phyloP scores from a whole-genome alignment of 1,140 invertebrate species.

The Telenomus remus region DNA sequence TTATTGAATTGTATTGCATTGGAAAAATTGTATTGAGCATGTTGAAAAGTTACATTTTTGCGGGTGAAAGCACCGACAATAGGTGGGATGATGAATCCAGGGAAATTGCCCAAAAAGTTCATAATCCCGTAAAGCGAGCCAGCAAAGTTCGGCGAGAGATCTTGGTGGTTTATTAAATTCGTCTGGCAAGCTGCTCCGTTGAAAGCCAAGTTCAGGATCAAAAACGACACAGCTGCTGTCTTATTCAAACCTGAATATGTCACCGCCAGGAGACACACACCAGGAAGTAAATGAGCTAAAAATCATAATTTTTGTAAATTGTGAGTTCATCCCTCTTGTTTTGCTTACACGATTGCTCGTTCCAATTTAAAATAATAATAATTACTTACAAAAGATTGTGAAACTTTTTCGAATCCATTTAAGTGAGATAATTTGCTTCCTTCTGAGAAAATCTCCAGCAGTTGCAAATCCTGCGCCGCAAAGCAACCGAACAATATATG shows the following conservation, averaged over 20 bases:
- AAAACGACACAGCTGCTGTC: conserved; percentile 78
- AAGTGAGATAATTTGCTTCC: conserved; percentile 77
- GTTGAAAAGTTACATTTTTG: conserved; percentile 79
- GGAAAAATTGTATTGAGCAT: no score
- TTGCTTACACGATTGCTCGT: no score
- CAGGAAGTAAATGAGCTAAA: conserved; percentile 83
- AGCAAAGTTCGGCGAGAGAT: conserved; percentile 88
- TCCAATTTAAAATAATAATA: neutral
- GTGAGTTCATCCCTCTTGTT: no score
- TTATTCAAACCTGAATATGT: conserved; percentile 82
- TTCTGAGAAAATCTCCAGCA: conserved; percentile 79
- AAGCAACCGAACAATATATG: conserved; percentile 80
- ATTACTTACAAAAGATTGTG: conserved; percentile 80
- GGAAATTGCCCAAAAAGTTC: conserved; percentile 83
- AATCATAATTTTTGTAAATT: no score
- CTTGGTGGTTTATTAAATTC: conserved; percentile 89
- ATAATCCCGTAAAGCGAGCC: conserved; percentile 85
- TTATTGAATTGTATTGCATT: no score
- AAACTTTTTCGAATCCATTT: conserved; percentile 82
- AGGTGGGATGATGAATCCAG: conserved; percentile 84
- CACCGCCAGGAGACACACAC: conserved; percentile 79
- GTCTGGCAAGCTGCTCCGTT: conserved; percentile 90
- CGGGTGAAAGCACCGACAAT: conserved; percentile 82
- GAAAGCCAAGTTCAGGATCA: conserved; percentile 85
- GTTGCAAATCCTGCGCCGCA: conserved; percentile 81